A percentile compares a stretch with the other conserved stretches of the same genome.
Conservation (phyloP, 2,113 vertebrate species). For the Hippoglossus stenolepis region DNA sequence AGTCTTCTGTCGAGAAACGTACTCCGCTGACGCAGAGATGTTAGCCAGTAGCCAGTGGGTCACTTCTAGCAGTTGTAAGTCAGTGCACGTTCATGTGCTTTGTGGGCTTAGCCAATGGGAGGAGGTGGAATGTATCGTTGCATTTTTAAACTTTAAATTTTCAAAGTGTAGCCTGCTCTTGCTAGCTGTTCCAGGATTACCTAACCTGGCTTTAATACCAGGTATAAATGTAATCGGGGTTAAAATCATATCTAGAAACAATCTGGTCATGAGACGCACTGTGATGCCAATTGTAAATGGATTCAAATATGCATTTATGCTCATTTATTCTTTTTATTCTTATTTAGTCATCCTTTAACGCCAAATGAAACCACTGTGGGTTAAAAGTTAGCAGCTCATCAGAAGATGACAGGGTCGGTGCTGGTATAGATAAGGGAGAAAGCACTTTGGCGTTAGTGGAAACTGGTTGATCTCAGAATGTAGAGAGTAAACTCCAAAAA, state of each 20-base stretch:
- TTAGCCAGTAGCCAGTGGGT: too few species aligned
- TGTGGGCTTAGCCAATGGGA: neutral
- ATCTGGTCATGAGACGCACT: neutral
- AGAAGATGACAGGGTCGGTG: neutral
- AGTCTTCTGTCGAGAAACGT: too few species aligned
- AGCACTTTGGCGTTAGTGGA: too few species aligned
- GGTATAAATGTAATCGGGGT: neutral
- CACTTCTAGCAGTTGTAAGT: neutral
- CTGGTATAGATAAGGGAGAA: too few species aligned
- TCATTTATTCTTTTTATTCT: neutral
- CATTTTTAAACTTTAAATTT: too few species aligned
- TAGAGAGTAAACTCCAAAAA: neutral
- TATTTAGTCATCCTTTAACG: too few species aligned
- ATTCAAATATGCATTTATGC: neutral
- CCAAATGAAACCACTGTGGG: neutral
- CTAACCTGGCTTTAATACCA: neutral
- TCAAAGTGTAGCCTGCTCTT: too few species aligned
- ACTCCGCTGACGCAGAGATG: too few species aligned
- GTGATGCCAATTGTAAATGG: neutral
- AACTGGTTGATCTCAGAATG: neutral
- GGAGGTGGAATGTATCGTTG: too few species aligned
- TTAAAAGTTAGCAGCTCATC: neutral
- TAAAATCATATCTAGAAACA: neutral
- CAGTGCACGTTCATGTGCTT: neutral
- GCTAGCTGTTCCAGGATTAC: neutral